These are phyloP conservation scores for Pogona vitticeps DNA, from an alignment of 2,113 vertebrate genomes.

Conservation along the genomic window DNA sequence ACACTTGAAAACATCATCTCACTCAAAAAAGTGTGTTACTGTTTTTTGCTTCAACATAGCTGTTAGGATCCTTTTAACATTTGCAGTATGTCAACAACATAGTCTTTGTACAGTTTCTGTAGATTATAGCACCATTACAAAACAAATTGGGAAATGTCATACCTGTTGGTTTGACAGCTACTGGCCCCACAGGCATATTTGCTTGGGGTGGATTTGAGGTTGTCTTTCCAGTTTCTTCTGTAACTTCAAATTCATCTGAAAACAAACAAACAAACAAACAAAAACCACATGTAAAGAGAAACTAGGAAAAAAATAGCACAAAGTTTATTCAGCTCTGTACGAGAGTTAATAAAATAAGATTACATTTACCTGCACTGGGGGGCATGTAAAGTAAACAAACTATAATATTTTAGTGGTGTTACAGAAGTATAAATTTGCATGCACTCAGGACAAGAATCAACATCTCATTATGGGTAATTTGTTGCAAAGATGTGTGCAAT, in stretches of 20 bases:
- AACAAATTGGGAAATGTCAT: background rate
- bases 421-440: too few species aligned
- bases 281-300: background rate
- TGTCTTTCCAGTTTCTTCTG: constrained; percentile 72
- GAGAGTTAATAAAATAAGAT: background rate
- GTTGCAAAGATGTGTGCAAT: too few species aligned
- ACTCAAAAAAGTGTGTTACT: background rate
- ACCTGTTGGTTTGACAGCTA: constrained; percentile 91
- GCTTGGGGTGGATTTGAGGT: constrained; percentile 68
- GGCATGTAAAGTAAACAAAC: too few species aligned
- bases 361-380: background rate
- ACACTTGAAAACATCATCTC: background rate
- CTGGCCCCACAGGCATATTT: constrained; percentile 74
- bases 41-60: background rate
- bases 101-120: background rate
- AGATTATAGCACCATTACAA: background rate
- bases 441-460: too few species aligned
- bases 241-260: constrained; percentile 85
- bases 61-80: background rate
- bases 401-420: too few species aligned
- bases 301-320: background rate
- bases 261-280: constrained; percentile 14
- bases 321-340: background rate
- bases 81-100: background rate
- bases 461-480: too few species aligned